Base-by-base conservation (phyloP, 2,888 invertebrate genomes). In the Tetrapedia diversipes region DNA sequence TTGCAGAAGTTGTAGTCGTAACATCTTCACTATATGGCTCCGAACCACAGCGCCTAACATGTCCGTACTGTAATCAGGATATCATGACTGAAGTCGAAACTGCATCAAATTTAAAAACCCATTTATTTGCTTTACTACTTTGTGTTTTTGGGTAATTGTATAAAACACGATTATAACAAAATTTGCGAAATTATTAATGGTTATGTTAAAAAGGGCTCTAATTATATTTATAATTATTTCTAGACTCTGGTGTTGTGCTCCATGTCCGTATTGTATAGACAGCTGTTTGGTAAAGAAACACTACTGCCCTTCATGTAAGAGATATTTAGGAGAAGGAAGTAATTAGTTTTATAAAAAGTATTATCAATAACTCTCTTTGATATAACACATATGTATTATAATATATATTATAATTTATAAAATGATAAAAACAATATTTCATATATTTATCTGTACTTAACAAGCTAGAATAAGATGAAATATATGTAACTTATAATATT, bases 191-290 rank as follows among this genome's bases (percentile, higher is more conserved):
- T 37, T 19, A 39, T 3, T 10, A 14, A n/a, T 19, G 4, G 14
- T 24, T 41, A 22, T n/a, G 19, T 70, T 32, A 1, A 14, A 10
- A 41, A 14, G 2, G 7, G 24, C 8, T 24, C 11, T 41, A 45
- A 66, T 32, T 54, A 19, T 1, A 47, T 32, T 41, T 14, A 29
- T 34, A 27, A 49, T 41, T 51, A 11, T 57, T 88, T 85, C 4
- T 85, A 93, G 93, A 67, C 91, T 90, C 34, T 92, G 92, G 89
- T 91, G 90, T 10, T 93, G 93, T 77, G 92, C 89, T 19, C 92
- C 91, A 19, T 90, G 92, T 57, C 92, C 93, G 1, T 93, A 93
- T 72, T 93, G 93, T 69, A 90, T 90, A 69, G 92, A 93, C 77
- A 90, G 89, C 27, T 93, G 93, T 63, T 83, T 92, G 79, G 87